Evolutionary conservation across 2,888 invertebrate species (phyloP), one percentile per base, ranked within the genome.

Genomic region (Criorhina ranunculi): DNA sequence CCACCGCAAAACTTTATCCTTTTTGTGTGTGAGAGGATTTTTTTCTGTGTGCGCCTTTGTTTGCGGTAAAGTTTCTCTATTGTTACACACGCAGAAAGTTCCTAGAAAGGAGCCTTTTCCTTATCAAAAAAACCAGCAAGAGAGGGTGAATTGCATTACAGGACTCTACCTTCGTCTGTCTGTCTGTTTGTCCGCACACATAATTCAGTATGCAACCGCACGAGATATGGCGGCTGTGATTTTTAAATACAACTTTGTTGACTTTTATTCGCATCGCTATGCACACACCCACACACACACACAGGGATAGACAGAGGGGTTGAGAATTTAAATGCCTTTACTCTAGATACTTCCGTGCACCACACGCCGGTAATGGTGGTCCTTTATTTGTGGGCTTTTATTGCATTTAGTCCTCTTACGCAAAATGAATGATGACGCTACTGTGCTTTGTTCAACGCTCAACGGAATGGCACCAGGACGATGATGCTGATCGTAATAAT

Each of bases 201-300:
- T 73, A 73, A 69, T 78, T 75, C 78, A 75, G 73, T 83, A 83
- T 83, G 83, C 83, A 83, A 78, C 62, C 62, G 42, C 64, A 64
- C 44, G 46, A 37, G 46, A 35, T 31, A 46, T 55, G 62, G 49
- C 59, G 55, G 62, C 35, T 55, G 40, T 73, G 64, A 55, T 75
- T 81, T 80, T 64, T 35, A 33, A 64, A 70, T 51, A 62, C 46
- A 67, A 69, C 67, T 67, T 49, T 62, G 75, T 81, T 81, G 69
- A 70, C 69, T 81, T 64, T 81, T 79, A 79, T 79, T 64, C 66
- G 72, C 35, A 31, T 40, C 19, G 40, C 70, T 46, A 70, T 0
- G 70, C 64, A 78, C 55, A 70, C 64, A 69, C 51, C 35, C 44
- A 4, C 62, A 15, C 53, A 5, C 9, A 42, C 33, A 37, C 55